Percentiles rank a stretch among this genome's conserved stretches.
These are phyloP conservation scores for Orthosia incerta DNA, from an alignment of 2,888 invertebrate species.

Conservation along the genomic window DNA sequence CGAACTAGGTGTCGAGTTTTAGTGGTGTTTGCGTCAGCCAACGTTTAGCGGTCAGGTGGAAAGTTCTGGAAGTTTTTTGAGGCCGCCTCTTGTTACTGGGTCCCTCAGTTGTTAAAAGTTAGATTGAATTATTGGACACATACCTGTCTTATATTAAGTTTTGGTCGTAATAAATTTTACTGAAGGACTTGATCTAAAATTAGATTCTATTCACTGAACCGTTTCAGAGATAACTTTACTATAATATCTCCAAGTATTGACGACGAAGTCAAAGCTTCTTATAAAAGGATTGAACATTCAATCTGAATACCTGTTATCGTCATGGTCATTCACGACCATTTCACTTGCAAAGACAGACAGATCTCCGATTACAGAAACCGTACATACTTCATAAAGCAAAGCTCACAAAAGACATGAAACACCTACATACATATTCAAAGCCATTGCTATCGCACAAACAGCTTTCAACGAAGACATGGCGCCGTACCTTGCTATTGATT, in stretches of 20 bases:
- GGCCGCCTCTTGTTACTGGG: constrained; percentile 32
- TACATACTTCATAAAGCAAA: constrained; percentile 5
- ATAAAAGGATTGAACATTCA: neutral
- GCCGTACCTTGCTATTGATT: constrained; percentile 73
- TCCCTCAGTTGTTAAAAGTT: constrained; percentile 17
- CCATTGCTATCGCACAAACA: constrained; percentile 54
- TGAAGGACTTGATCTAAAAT: constrained; percentile 9
- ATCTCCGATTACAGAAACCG: constrained; percentile 5
- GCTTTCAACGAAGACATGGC: constrained; percentile 66
- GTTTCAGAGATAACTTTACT: constrained; percentile 7
- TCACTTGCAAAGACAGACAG: neutral
- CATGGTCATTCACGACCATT: constrained; percentile 18
- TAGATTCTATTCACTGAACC: constrained; percentile 23
- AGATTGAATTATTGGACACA: constrained; percentile 32
- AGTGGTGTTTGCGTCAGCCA: constrained; percentile 42
- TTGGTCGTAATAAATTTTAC: neutral
- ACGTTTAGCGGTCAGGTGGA: constrained; percentile 43
- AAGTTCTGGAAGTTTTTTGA: constrained; percentile 47
- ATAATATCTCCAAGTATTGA: neutral
- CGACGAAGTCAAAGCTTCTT: neutral
- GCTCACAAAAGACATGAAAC: constrained; percentile 34
- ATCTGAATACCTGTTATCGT: neutral
- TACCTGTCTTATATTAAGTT: constrained; percentile 19
- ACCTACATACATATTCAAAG: constrained; percentile 60
- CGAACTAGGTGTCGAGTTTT: constrained; percentile 55